A percentile compares a stretch with the other conserved stretches of the same genome.
Evolutionary conservation across 1,140 invertebrate genomes (phyloP).

Genomic region (Drosophila rufa): DNA sequence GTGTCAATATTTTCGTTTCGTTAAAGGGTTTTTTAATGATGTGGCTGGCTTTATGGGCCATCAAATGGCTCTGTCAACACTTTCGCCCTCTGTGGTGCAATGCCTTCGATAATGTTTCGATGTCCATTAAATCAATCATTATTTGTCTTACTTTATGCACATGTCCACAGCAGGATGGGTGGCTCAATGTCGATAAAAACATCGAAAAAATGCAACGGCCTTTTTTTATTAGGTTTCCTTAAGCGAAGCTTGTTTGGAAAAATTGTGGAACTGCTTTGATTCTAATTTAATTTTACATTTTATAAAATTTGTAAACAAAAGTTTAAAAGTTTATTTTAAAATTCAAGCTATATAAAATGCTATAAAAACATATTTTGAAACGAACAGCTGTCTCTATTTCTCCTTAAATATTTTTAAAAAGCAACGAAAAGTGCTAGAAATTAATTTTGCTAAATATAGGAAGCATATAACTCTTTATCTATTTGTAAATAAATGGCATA

Average conservation of each 20-base stretch:
- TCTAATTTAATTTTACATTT: too few relatives aligned
- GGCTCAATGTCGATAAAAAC: constrained; percentile 11
- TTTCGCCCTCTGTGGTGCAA: constrained; percentile 54
- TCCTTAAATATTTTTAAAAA: too few relatives aligned
- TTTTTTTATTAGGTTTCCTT: background rate
- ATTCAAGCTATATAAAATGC: too few relatives aligned
- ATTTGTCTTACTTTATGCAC: constrained; percentile 46
- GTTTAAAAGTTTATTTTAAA: too few relatives aligned
- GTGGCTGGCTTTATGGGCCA: constrained; percentile 72
- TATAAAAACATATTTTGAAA: too few relatives aligned
- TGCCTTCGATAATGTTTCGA: constrained; percentile 69
- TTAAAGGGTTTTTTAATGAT: constrained; percentile 74
- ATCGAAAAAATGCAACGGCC: background rate
- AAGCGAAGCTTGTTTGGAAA: background rate
- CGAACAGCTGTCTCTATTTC: too few relatives aligned
- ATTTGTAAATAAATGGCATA: too few relatives aligned
- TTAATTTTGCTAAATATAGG: too few relatives aligned
- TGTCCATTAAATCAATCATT: constrained; percentile 78
- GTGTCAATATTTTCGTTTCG: constrained; percentile 44
- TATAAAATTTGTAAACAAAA: too few relatives aligned
- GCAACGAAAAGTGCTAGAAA: too few relatives aligned
- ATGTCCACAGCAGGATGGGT: constrained; percentile 23
- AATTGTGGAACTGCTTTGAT: background rate
- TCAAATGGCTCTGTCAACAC: constrained; percentile 72
- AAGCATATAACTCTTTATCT: too few relatives aligned